phyloP scores from a whole-genome alignment of 2,797 vertebrate genomes.

The Helostoma temminkii region DNA sequence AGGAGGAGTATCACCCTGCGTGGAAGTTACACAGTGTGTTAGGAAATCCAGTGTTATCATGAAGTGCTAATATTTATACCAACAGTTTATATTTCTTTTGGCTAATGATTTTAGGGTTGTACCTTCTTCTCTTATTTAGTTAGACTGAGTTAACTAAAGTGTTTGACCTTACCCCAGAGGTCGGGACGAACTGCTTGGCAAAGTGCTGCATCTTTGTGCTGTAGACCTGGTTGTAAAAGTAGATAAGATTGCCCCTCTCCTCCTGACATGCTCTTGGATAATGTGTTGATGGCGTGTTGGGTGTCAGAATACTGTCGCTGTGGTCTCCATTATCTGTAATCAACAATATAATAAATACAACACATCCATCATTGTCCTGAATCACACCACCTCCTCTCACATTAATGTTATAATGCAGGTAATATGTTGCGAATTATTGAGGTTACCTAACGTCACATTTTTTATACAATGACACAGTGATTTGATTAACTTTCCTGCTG shows the following conservation, averaged over 20 bases:
- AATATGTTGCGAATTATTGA: not conserved
- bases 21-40: not conserved
- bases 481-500: not conserved
- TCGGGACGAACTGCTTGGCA: slow-evolving; percentile 82
- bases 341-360: slow-evolving; percentile 6
- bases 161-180: slow-evolving; percentile 45
- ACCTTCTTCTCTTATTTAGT: not conserved
- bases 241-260: slow-evolving; percentile 86
- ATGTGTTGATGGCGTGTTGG: slow-evolving; percentile 82
- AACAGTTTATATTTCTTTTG: not conserved
- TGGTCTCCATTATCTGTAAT: slow-evolving; percentile 57
- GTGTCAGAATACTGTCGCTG: slow-evolving; percentile 81
- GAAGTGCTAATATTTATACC: not conserved
- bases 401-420: slow-evolving; percentile 1
- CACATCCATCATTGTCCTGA: not conserved
- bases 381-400: not conserved
- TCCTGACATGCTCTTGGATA: slow-evolving; percentile 78
- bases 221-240: slow-evolving; percentile 90
- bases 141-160: not conserved
- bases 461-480: not conserved
- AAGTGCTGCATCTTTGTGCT: slow-evolving; percentile 82
- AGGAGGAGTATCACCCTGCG: slow-evolving; percentile 84
- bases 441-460: no score
- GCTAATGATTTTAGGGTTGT: not conserved
- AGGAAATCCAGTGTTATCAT: not conserved